Evolutionary conservation across 2,888 invertebrate genomes (phyloP).

Genomic region (Germaria angustata): DNA sequence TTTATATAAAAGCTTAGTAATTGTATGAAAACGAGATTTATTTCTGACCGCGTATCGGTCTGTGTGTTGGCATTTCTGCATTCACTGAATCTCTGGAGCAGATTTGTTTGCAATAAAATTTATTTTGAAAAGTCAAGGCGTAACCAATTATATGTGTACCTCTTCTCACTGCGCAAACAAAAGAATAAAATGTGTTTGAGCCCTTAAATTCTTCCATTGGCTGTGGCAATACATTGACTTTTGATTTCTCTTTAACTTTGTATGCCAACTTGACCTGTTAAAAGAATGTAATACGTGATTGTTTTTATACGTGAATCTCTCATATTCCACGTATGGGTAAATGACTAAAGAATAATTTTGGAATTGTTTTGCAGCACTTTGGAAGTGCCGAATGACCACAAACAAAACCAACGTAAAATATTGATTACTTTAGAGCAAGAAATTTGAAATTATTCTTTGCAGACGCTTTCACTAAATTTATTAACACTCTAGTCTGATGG

Average conservation of each 20-base stretch:
- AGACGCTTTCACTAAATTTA: background rate
- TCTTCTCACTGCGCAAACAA: background rate
- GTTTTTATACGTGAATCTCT: background rate
- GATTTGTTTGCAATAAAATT: conserved; percentile 46
- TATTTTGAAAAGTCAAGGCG: conserved; percentile 67
- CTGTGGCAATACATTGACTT: background rate
- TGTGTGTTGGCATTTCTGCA: background rate
- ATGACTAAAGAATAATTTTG: background rate
- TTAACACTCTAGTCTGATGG: too few species aligned
- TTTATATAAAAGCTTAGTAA: conserved; percentile 15
- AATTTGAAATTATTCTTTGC: conserved; percentile 31
- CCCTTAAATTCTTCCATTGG: background rate
- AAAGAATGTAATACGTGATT: conserved; percentile 27
- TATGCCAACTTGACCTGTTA: conserved; percentile 39
- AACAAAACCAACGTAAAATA: conserved; percentile 12
- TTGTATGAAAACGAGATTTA: background rate
- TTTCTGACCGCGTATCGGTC: background rate
- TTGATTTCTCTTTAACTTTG: conserved; percentile 22
- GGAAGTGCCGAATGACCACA: conserved; percentile 30
- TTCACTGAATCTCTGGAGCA: background rate
- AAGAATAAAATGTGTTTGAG: background rate
- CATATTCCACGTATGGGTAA: background rate
- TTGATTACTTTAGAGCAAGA: conserved; percentile 25
- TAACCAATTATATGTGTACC: conserved; percentile 69
- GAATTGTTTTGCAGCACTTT: background rate